Conservation (phyloP, 2,888 invertebrate genomes). For the Notocelia uddmanniana region DNA sequence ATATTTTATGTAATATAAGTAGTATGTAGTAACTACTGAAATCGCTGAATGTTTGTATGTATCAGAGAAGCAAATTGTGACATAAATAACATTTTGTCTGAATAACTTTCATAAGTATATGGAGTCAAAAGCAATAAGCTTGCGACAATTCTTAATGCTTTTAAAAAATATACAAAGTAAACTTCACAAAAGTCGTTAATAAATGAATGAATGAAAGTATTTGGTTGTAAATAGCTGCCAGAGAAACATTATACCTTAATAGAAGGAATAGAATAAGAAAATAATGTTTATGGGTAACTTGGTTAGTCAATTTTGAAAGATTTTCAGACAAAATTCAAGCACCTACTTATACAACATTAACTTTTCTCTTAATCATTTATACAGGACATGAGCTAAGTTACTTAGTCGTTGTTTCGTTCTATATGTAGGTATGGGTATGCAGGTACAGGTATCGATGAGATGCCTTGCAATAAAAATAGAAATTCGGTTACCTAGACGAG, state of each 20-base stretch:
- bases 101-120: conserved; percentile 19
- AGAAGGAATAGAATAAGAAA: background rate
- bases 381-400: conserved; percentile 37
- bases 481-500: conserved; percentile 86
- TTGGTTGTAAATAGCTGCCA: background rate
- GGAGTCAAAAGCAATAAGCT: too few relatives aligned
- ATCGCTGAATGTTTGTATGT: conserved; percentile 66
- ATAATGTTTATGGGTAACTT: background rate
- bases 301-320: conserved; percentile 49
- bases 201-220: background rate
- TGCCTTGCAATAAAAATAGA: conserved; percentile 71
- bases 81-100: conserved; percentile 31
- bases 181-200: background rate
- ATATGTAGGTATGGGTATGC: conserved; percentile 30
- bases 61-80: conserved; percentile 47
- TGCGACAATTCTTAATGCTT: too few relatives aligned
- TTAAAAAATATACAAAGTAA: background rate
- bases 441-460: conserved; percentile 54
- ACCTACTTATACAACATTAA: conserved; percentile 37
- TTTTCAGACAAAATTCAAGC: conserved; percentile 60
- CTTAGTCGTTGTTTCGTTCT: conserved; percentile 39
- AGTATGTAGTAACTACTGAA: conserved; percentile 72
- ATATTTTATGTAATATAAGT: conserved; percentile 64
- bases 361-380: conserved; percentile 22
- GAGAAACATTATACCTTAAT: background rate